Evolutionary conservation across 53 echinoderm and acorn worm genomes (phyloP), one percentile per base, ranked within the genome.

Genomic region (Glandiceps talaboti): DNA sequence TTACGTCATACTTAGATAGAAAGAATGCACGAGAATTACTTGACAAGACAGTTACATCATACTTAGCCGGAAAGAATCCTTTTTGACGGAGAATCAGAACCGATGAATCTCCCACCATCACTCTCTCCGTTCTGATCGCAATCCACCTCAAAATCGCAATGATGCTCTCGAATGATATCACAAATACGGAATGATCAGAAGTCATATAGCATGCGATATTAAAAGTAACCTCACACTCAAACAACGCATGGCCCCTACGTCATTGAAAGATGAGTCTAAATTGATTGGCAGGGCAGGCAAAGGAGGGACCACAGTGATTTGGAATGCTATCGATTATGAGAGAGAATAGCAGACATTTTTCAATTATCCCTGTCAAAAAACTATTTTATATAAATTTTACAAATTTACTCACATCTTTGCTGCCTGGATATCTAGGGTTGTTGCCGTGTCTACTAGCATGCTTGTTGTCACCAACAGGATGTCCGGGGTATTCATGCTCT

Each of bases 221-320:
- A 45, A 20, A 12, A 45, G 64, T 45, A 45, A 45, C 20, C 64
- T 45, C 64, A 12, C 64, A 45, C 64, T 45, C 6, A 6, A 45
- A 45, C 64, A 45, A 45, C 64, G 64, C 20, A 45, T 6, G 20
- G 73, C 30, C 0, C 73, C 72, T 0, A 33, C 1, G n/a, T 26
- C 73, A 77, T 25, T 74, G 25, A 74, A 33, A 0, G 31, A 79
- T 27, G 33, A 30, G 1, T 30, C 73, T 80, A 76, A 80, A n/a
- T 76, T 81, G 33, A 85, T 85, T 28, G 80, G 76, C n/a, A 76
- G 79, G 14, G 85, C 85, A 12, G 76, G 29, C 32, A 80, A 75
- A 32, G 85, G 80, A 1, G 73, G 74, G 26, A 76, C 85, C 6
- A 29, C 29, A 0, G 81, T 85, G 0, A 73, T 85, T 14, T 80